These are phyloP conservation scores for Zonotrichia albicollis DNA, from an alignment of 2,797 vertebrate genomes.

Conservation along the genomic window DNA sequence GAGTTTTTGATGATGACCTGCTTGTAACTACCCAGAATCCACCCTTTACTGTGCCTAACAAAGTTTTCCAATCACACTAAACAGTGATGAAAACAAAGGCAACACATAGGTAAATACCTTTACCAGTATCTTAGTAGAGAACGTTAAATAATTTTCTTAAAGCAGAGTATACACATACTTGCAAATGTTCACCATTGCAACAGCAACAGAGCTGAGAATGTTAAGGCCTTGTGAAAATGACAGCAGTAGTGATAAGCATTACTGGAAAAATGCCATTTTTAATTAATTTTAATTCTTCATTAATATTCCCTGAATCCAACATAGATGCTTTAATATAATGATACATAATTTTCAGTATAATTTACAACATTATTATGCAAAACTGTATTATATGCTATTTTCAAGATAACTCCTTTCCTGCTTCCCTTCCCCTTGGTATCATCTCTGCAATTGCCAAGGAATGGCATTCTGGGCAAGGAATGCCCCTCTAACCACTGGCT, in stretches of 20 bases:
- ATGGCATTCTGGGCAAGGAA: background rate
- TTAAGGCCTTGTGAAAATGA: background rate
- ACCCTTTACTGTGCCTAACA: background rate
- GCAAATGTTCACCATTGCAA: background rate
- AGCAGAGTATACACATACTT: background rate
- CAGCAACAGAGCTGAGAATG: background rate
- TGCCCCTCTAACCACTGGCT: background rate
- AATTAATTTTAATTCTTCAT: background rate
- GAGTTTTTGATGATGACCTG: conserved; percentile 17
- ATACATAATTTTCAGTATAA: background rate
- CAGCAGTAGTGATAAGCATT: background rate
- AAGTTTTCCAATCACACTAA: background rate
- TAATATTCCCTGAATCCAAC: background rate
- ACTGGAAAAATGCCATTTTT: background rate
- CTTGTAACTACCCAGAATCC: background rate
- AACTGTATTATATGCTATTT: background rate
- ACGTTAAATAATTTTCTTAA: background rate
- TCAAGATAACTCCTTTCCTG: background rate
- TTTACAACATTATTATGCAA: background rate
- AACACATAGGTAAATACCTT: background rate
- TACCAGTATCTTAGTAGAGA: background rate
- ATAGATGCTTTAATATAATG: background rate
- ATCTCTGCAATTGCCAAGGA: background rate
- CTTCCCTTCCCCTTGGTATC: background rate
- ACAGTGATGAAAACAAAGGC: conserved; percentile 8